Base-by-base conservation (phyloP, 1,140 invertebrate genomes). In the Brachionus koreanus region DNA sequence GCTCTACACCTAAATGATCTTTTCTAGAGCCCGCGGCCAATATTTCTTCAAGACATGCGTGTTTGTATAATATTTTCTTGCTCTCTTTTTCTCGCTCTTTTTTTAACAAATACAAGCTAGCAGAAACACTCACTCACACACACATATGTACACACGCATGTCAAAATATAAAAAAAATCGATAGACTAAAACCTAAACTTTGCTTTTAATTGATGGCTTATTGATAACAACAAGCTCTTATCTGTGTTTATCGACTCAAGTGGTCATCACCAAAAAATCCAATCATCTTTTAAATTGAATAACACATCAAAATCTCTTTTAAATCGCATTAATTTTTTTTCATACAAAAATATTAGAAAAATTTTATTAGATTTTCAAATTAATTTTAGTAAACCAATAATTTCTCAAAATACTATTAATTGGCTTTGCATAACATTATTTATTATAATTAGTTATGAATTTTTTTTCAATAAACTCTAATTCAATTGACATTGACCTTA, bases 1-100 rank as follows among this genome's bases (percentile, higher is more conserved):
- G 33, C 33, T 69, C 39, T 69, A 69, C 65, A 69, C 65, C 65
- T 69, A 69, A 69, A 69, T 69, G 65, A 42, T 16, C 35, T n/a
- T 37, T 69, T 37, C 37, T 5, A 33, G 5, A 9, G 49, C 49
- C 49, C 49, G 5, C 0, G 65, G 65, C 65, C 2, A 37, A 10
- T 69, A n/a, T 69, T 19, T 69, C 35, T 69, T n/a, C 5, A 69
- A 69, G 16, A 69, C 65, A 69, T 69, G 65, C 16, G 35, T 69
- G 65, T 69, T 69, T 69, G 65, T 69, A 65, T 65, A 37, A 65
- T 65, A 19, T 65, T 33, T 65, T 65, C n/a, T 5, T n/a, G 12
- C 1, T 65, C 33, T 65, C 29, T 65, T 12, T 33, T 25, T 33
- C 16, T 39, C 65, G n/a, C n/a, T 69, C 65, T 19, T 16, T 10